A percentile compares a stretch with the other conserved stretches of the same genome.
These are phyloP conservation scores for Aradus depressus DNA, from an alignment of 2,888 invertebrate species.

Conservation along the genomic window DNA sequence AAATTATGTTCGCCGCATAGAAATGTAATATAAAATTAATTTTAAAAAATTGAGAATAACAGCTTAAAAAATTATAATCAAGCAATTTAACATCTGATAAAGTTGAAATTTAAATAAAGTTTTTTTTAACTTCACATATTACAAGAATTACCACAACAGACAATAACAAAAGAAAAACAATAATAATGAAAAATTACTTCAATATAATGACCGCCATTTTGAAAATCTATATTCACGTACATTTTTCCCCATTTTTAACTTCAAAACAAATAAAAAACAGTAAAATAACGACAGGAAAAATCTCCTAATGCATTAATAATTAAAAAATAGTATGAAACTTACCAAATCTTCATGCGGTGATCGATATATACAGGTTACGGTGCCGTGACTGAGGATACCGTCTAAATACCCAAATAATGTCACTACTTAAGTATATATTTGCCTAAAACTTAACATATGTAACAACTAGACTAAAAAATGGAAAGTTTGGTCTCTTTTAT, in stretches of 20 bases:
- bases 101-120: too few species aligned
- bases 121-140: too few species aligned
- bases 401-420: neutral
- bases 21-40: too few species aligned
- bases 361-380: slow-evolving; percentile 9
- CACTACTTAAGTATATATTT: slow-evolving; percentile 2
- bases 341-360: slow-evolving; percentile 2
- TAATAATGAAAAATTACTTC: neutral
- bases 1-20: too few species aligned
- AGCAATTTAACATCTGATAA: too few species aligned
- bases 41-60: too few species aligned
- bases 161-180: neutral
- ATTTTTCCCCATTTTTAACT: neutral
- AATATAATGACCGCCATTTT: slow-evolving; percentile 13
- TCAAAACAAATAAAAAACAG: neutral
- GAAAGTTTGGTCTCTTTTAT: too few species aligned
- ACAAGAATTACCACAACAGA: neutral
- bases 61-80: too few species aligned
- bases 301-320: neutral
- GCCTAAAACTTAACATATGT: slow-evolving; percentile 4
- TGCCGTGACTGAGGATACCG: slow-evolving; percentile 2
- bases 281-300: slow-evolving; percentile 8
- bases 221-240: slow-evolving; percentile 17
- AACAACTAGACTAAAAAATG: too few species aligned
- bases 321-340: slow-evolving; percentile 5